A percentile compares a stretch with the other conserved stretches of the same genome.
These are phyloP conservation scores for Ahaetulla prasina DNA, from an alignment of 2,113 vertebrate genomes.

Conservation along the genomic window DNA sequence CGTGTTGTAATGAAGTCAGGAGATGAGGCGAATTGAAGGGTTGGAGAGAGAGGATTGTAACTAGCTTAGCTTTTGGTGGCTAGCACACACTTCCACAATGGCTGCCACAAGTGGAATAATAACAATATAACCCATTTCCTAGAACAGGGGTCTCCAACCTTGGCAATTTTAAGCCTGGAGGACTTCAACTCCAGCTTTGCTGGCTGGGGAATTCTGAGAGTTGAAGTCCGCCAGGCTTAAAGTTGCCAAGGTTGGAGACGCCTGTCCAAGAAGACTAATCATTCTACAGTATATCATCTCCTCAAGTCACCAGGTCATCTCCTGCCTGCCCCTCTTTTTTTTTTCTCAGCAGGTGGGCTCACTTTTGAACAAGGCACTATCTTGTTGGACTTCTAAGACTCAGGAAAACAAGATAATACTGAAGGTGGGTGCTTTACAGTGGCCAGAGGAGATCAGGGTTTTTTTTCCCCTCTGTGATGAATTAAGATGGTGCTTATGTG, in stretches of 20 bases:
- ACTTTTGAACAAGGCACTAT: background rate
- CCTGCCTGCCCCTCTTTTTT: background rate
- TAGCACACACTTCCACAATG: background rate
- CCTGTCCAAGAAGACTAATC: background rate
- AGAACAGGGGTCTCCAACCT: background rate
- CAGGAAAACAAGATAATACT: background rate
- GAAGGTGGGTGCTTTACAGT: background rate
- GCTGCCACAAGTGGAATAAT: background rate
- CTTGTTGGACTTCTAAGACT: background rate
- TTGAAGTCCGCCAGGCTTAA: no score
- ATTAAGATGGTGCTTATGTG: background rate
- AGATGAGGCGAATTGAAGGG: background rate
- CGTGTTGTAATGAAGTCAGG: background rate
- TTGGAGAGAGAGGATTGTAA: background rate
- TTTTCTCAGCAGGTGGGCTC: background rate
- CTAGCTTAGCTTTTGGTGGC: no score
- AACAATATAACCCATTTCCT: background rate
- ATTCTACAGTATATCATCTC: background rate
- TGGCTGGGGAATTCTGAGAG: no score
- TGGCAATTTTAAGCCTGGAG: no score
- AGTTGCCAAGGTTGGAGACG: no score
- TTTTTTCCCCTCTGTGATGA: background rate
- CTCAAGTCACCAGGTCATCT: background rate
- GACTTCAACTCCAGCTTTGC: no score
- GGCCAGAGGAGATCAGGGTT: background rate